Conservation (phyloP, 2,888 invertebrate genomes). For the Melieria picta region DNA sequence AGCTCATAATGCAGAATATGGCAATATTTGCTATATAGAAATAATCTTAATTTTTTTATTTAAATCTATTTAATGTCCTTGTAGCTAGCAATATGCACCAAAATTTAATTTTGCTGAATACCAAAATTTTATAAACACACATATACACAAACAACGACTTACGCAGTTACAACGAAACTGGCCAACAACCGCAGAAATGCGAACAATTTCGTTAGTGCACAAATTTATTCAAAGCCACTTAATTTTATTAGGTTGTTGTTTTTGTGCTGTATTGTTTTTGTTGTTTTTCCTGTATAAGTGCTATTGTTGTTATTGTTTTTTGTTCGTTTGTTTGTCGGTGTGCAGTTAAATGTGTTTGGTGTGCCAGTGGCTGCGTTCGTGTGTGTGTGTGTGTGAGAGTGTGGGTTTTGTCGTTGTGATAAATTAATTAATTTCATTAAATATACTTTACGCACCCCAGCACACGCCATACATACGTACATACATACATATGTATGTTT, state of each 20-base stretch:
- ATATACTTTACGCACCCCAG: constrained; percentile 7
- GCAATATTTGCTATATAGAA: too few species aligned
- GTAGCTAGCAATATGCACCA: too few species aligned
- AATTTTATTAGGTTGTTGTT: constrained; percentile 9
- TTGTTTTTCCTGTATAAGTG: background rate
- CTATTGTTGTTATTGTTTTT: background rate
- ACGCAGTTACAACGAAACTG: background rate
- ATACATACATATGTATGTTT: background rate
- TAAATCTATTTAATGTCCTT: too few species aligned
- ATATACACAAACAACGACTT: background rate
- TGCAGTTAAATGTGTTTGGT: background rate
- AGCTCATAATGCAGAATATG: too few species aligned
- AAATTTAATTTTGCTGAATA: background rate
- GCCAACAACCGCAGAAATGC: constrained; percentile 3
- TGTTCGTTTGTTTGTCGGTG: background rate
- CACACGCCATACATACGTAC: background rate
- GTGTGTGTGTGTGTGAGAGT: background rate
- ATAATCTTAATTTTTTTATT: too few species aligned
- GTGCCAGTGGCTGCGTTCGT: too few species aligned
- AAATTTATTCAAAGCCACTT: constrained; percentile 11
- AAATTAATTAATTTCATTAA: constrained; percentile 16
- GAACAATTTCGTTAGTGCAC: constrained; percentile 1
- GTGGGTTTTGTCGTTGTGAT: background rate
- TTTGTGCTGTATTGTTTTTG: background rate
- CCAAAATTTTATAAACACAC: background rate